Base-by-base conservation (phyloP, 2,797 vertebrate species). In the Cossypha niveicapilla region DNA sequence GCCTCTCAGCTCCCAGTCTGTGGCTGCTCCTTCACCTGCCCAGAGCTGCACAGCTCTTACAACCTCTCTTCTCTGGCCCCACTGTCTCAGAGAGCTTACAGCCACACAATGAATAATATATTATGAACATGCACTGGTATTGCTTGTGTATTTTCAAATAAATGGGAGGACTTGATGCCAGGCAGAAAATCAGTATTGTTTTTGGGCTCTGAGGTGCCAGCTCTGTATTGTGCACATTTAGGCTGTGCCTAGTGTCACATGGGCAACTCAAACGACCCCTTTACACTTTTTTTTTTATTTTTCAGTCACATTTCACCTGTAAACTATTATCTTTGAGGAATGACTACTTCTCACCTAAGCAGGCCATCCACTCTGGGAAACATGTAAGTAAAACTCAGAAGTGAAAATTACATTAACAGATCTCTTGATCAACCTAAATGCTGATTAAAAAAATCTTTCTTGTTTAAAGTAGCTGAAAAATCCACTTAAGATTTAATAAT, bases 1-100 rank as follows among this genome's bases (percentile, higher is more conserved):
- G 21, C 34, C 42, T 68, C 37, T 84, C 66, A 82, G 72, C 63
- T 65, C 47, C n/a, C 1, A 1, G 15, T 6, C 53, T 18, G 22
- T 4, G 18, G 41, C 58, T 3, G n/a, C 42, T n/a, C 51, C 17
- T 27, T 62, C 45, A 30, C 30, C 19, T 24, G 37, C 37, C 28
- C 50, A 14, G 25, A 71, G 37, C 44, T 67, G 57, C 4, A 2
- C 32, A 66, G 77, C 28, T 67, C 57, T 42, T 47, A 10, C 0
- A 0, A 2, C 10, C 19, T 30, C 37, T 60, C 4, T 44, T 58
- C 28, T 61, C 34, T 44, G 1, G 0, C 5, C 4, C 11, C 14
- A 24, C 19, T 23, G 0, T 7, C n/a, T 66, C 1, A 0, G 50
- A 50, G 60, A 39, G n/a, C 48, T 77, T 84, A 28, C 61, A 89